Conservation (phyloP, 2,888 invertebrate genomes). For the Caenorhabditis macrosperma region DNA sequence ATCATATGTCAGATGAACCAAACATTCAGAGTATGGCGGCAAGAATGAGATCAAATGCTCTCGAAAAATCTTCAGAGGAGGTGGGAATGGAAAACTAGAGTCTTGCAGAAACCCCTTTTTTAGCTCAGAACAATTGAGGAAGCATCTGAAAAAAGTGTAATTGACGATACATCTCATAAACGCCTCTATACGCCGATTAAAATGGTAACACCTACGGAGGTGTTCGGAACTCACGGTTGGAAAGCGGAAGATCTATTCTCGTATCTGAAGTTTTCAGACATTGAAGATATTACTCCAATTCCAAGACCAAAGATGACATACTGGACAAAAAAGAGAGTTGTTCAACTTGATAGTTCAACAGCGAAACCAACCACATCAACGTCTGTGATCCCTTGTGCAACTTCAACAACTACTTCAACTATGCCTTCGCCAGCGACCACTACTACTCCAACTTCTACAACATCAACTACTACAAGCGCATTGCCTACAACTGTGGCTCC, state of each 20-base stretch:
- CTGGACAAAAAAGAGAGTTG: slow-evolving; percentile 28
- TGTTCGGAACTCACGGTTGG: slow-evolving; percentile 24
- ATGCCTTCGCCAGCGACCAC: background rate
- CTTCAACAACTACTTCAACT: slow-evolving; percentile 11
- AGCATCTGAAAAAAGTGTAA: background rate
- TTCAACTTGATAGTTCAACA: background rate
- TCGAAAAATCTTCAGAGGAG: slow-evolving; percentile 41
- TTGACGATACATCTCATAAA: background rate
- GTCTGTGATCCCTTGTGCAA: background rate
- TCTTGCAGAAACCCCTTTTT: background rate
- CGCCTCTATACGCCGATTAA: slow-evolving; percentile 26
- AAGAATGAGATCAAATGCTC: slow-evolving; percentile 41
- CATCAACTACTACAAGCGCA: slow-evolving; percentile 15
- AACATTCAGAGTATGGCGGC: slow-evolving; percentile 55
- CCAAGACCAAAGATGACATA: background rate
- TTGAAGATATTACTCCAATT: slow-evolving; percentile 17
- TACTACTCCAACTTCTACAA: background rate
- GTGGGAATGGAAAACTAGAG: slow-evolving; percentile 1
- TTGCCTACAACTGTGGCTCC: background rate
- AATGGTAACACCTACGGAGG: background rate
- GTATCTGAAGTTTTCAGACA: slow-evolving; percentile 43
- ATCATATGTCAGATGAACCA: background rate
- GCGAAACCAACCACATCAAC: background rate
- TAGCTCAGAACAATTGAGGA: slow-evolving; percentile 15
- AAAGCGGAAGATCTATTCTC: slow-evolving; percentile 15